Percentiles rank a stretch among this genome's conserved stretches.
Evolutionary conservation across 2,888 invertebrate species (phyloP).

Genomic region (Cryptocheilus praepositus): DNA sequence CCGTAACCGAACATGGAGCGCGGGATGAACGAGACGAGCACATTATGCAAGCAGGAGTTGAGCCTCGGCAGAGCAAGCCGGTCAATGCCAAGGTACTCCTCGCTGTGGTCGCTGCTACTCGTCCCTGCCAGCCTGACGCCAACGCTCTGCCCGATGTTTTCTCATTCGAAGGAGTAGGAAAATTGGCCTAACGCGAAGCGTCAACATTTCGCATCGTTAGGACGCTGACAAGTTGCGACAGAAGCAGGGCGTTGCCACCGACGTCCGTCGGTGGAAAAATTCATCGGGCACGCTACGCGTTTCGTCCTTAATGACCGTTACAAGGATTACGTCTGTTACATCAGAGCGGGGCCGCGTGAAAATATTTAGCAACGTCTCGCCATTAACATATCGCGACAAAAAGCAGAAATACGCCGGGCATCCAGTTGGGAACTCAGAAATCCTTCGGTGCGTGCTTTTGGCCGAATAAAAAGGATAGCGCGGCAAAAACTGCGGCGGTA

Average conservation of each 20-base stretch:
- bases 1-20: slow-evolving; percentile 44
- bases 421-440: too few species aligned
- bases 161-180: too few species aligned
- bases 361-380: neutral
- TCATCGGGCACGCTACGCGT: too few species aligned
- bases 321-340: too few species aligned
- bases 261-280: too few species aligned
- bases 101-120: slow-evolving; percentile 47
- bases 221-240: too few species aligned
- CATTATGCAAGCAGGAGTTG: slow-evolving; percentile 68
- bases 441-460: too few species aligned
- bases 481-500: neutral
- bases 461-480: too few species aligned
- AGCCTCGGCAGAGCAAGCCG: slow-evolving; percentile 69
- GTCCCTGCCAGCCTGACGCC: slow-evolving; percentile 35
- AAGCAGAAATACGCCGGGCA: neutral
- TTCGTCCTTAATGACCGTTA: too few species aligned
- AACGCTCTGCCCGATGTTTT: neutral
- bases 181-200: too few species aligned
- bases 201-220: too few species aligned
- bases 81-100: slow-evolving; percentile 74
- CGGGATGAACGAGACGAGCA: slow-evolving; percentile 72
- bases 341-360: neutral
- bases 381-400: neutral
- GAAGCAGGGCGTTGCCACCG: too few species aligned